A percentile compares a stretch with the other conserved stretches of the same genome.
phyloP scores from a whole-genome alignment of 2,888 invertebrate genomes.

The Spicauda simplicius region DNA sequence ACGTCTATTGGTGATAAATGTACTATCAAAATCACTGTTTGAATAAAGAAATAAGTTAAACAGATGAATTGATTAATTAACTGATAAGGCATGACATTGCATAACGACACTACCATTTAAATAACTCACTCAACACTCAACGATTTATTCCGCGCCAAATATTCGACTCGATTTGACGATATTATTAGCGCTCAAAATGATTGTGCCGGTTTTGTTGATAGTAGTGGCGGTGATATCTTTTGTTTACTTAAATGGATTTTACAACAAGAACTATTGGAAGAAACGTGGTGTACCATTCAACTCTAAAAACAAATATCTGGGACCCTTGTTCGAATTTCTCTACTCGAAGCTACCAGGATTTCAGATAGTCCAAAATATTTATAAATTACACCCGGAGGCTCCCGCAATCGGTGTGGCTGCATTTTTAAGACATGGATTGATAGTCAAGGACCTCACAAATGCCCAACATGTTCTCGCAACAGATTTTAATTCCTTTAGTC shows the following conservation, averaged over 20 bases:
- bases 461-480: neutral
- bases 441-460: neutral
- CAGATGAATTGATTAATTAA: too few relatives aligned
- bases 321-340: neutral
- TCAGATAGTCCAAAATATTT: neutral
- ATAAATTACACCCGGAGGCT: neutral
- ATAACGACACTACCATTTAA: neutral
- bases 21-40: too few relatives aligned
- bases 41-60: too few relatives aligned
- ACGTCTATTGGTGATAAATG: too few relatives aligned
- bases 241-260: neutral
- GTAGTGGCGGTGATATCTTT: neutral
- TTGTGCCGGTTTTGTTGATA: neutral
- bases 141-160: neutral
- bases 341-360: neutral
- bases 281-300: neutral
- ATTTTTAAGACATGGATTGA: neutral
- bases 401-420: neutral
- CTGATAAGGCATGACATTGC: too few relatives aligned
- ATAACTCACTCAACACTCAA: neutral
- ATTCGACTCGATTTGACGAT: neutral
- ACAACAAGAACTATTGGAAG: neutral
- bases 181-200: neutral
- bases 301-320: neutral
- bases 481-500: neutral